phyloP scores from a whole-genome alignment of 1,140 invertebrate genomes.

The Dinothrombium tinctorium region DNA sequence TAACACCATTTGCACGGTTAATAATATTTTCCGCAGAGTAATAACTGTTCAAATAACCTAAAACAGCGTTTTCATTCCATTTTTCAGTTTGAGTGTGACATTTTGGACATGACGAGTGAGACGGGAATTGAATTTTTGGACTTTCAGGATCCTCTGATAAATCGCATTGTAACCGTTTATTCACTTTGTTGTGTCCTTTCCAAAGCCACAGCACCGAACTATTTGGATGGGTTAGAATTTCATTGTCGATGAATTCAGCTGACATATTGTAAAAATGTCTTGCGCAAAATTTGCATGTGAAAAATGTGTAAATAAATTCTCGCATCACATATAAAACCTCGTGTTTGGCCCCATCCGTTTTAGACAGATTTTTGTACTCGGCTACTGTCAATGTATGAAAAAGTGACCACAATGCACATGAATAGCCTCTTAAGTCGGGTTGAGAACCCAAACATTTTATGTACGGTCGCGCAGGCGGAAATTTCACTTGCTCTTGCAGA shows the following conservation, averaged over 20 bases:
- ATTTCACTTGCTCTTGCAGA: no score
- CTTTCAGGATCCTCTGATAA: slow-evolving; percentile 61
- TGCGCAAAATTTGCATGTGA: slow-evolving; percentile 73
- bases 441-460: slow-evolving; percentile 56
- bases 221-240: slow-evolving; percentile 37
- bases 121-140: slow-evolving; percentile 75
- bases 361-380: slow-evolving; percentile 30
- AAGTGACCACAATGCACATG: slow-evolving; percentile 84
- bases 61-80: no score
- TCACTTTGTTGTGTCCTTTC: slow-evolving; percentile 79
- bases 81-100: no score
- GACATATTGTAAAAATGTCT: slow-evolving; percentile 59
- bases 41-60: no score
- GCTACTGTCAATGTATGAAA: slow-evolving; percentile 81
- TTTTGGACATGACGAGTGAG: slow-evolving; percentile 33
- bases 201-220: slow-evolving; percentile 77
- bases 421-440: slow-evolving; percentile 51
- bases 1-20: no score
- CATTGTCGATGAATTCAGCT: slow-evolving; percentile 28
- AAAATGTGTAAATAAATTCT: slow-evolving; percentile 73
- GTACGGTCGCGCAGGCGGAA: slow-evolving; percentile 35
- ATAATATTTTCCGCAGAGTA: no score
- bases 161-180: slow-evolving; percentile 57
- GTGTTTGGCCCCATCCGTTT: slow-evolving; percentile 21
- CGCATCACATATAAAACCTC: slow-evolving; percentile 55